A percentile compares a stretch with the other conserved stretches of the same genome.
phyloP scores from a whole-genome alignment of 2,888 invertebrate species.

The Platypus cylindrus region DNA sequence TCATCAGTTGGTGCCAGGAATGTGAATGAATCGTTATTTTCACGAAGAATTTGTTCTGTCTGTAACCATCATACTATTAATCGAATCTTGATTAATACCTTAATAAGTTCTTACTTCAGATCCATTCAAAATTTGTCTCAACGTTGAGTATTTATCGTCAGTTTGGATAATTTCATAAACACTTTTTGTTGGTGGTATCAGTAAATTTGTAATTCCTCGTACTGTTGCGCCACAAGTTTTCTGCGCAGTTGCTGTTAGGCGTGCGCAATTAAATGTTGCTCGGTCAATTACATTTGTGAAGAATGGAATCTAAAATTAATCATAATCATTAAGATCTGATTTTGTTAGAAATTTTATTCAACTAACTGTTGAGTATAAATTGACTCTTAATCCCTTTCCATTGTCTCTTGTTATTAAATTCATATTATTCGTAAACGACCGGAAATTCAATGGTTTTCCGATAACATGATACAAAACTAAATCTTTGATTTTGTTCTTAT shows the following conservation, averaged over 20 bases:
- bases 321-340: background rate
- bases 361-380: slow-evolving; percentile 46
- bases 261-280: slow-evolving; percentile 55
- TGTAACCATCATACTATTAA: slow-evolving; percentile 1
- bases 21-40: slow-evolving; percentile 37
- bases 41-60: slow-evolving; percentile 36
- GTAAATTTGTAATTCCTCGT: slow-evolving; percentile 49
- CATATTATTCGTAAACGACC: slow-evolving; percentile 42
- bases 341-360: slow-evolving; percentile 2
- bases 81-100: background rate
- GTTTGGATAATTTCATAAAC: slow-evolving; percentile 38
- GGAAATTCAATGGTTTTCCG: slow-evolving; percentile 42
- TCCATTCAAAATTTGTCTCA: slow-evolving; percentile 34
- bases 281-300: slow-evolving; percentile 44
- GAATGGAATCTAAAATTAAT: slow-evolving; percentile 36
- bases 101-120: slow-evolving; percentile 27
- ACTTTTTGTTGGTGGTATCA: slow-evolving; percentile 39
- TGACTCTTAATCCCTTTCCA: slow-evolving; percentile 41
- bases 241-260: slow-evolving; percentile 46
- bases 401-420: slow-evolving; percentile 37
- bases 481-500: slow-evolving; percentile 39
- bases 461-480: slow-evolving; percentile 51
- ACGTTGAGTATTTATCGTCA: slow-evolving; percentile 35
- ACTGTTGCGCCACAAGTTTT: slow-evolving; percentile 55
- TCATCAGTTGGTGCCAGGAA: slow-evolving; percentile 46